Percentiles rank a stretch among this genome's conserved stretches.
Conservation (phyloP, 2,797 vertebrate genomes). For the Oreortyx pictus region DNA sequence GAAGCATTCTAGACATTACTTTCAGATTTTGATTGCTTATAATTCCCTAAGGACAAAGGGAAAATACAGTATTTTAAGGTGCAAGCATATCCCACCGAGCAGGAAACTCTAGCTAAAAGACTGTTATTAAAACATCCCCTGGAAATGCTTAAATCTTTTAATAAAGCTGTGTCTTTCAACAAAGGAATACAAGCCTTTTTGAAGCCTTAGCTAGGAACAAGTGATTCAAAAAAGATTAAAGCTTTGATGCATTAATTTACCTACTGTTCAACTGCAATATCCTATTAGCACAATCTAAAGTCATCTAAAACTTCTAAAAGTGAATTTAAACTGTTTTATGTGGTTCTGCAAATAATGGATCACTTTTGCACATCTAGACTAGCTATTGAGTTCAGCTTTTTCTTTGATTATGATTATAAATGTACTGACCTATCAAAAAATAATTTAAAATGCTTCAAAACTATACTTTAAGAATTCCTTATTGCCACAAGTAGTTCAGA, state of each 20-base stretch:
- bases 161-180: not conserved
- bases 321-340: conserved; percentile 56
- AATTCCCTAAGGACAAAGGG: not conserved
- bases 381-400: conserved; percentile 1
- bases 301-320: conserved; percentile 48
- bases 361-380: conserved; percentile 35
- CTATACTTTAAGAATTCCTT: not conserved
- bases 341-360: conserved; percentile 36
- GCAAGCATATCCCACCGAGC: not conserved
- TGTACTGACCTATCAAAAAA: conserved; percentile 20
- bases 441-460: conserved; percentile 12
- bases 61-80: not conserved
- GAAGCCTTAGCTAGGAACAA: not conserved
- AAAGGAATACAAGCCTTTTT: not conserved
- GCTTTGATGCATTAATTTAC: conserved; percentile 1
- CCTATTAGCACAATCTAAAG: not conserved
- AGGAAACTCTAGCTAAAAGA: not conserved
- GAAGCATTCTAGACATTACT: not conserved
- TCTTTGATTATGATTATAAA: conserved; percentile 46
- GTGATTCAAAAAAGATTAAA: not conserved
- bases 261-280: conserved; percentile 9
- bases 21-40: not conserved
- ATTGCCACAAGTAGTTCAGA: not conserved
- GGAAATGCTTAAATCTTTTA: not conserved
- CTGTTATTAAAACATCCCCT: not conserved